phyloP scores from a whole-genome alignment of 2,113 vertebrate species.

The Xenopus tropicalis region DNA sequence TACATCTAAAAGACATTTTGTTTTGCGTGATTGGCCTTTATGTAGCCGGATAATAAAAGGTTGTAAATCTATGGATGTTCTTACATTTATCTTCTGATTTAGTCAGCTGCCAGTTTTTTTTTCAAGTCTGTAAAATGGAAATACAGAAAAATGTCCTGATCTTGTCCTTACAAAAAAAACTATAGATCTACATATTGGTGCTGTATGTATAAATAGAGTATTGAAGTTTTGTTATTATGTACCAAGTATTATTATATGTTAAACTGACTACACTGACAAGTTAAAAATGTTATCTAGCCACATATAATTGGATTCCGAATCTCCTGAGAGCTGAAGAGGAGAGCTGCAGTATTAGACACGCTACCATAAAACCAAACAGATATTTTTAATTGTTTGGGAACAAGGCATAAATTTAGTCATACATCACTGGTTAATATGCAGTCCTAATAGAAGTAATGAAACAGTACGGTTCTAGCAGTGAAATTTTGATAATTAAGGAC shows the following conservation, averaged over 20 bases:
- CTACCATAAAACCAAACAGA: conserved; percentile 69
- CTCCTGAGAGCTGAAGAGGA: conserved; percentile 54
- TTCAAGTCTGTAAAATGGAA: background rate
- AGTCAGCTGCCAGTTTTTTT: conserved; percentile 8
- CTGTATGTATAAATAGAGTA: conserved; percentile 72
- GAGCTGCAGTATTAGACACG: conserved; percentile 46
- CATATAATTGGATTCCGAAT: conserved; percentile 75
- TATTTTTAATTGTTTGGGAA: conserved; percentile 65
- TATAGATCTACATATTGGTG: conserved; percentile 55
- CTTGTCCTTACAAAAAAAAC: conserved; percentile 11
- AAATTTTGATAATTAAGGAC: background rate
- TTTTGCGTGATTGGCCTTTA: conserved; percentile 28
- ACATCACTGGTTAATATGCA: conserved; percentile 66
- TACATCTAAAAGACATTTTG: conserved; percentile 19
- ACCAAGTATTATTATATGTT: conserved; percentile 75
- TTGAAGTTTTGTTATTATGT: conserved; percentile 65
- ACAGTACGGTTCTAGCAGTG: conserved; percentile 9
- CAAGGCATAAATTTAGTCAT: conserved; percentile 65
- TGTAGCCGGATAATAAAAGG: conserved; percentile 17
- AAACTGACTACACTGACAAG: conserved; percentile 75
- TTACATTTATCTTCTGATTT: conserved; percentile 19
- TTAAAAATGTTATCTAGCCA: conserved; percentile 75
- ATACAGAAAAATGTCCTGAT: background rate
- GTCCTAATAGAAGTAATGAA: conserved; percentile 60
- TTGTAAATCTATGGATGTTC: conserved; percentile 20